Evolutionary conservation across 2,113 vertebrate genomes (phyloP), one percentile per base, ranked within the genome.

Genomic region (Tamias sibiricus): DNA sequence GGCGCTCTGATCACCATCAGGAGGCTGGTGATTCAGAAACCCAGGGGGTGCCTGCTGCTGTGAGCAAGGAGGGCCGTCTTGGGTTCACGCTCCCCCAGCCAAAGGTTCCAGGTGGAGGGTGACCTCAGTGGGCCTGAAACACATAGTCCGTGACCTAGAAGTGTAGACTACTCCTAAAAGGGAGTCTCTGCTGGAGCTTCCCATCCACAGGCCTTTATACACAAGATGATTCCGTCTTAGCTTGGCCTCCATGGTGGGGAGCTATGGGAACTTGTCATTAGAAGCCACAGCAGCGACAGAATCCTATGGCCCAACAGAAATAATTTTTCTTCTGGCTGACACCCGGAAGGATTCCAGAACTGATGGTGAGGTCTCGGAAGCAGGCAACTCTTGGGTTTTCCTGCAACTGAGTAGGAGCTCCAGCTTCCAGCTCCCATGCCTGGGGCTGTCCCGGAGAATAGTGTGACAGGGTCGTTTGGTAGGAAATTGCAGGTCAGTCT

Each of bases 1-100:
- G 96, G 97, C 47, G 74, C 90, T 97, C 97, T 97, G 95, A 95
- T 95, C 90, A 89, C 96, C 97, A 82, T 96, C 97, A 97, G 82
- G 95, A 57, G 95, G 94, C 59, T 66, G 12, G 66, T 75, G 87
- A 76, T 91, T 95, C 90, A 5, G 35, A 97, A 97, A 95, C 76
- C 81, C 49, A 90, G 85, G 77, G 96, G 91, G 74, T 95, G 90
- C n/a, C 86, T 94, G 85, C n/a, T 54, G 54, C 75, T 44, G 12
- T 20, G 37, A 40, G 47, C 4, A n/a, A 84, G 86, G 64, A 75
- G 19, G 52, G 40, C 22, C 37, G 37, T 76, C 47, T 54, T 24
- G 47, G 42, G n/a, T 77, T 62, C 81, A 62, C 0, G 35, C 14
- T 82, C n/a, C 24, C 30, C n/a, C 44, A 32, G 12, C 17, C 4